Evolutionary conservation across 1,140 invertebrate species (phyloP).

Genomic region (Conus betulinus): DNA sequence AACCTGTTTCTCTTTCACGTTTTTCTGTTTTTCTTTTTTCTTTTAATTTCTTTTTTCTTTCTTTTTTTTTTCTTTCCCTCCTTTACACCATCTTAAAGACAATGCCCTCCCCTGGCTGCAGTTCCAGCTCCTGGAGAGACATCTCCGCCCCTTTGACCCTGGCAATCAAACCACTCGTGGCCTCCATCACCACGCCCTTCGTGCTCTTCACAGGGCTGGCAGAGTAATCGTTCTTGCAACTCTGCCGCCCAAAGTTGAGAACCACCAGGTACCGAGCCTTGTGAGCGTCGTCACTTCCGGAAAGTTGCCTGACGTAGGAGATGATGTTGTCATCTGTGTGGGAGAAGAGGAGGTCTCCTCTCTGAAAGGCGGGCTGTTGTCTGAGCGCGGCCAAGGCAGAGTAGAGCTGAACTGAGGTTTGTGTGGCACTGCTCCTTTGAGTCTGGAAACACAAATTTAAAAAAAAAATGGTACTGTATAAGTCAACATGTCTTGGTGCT

Average conservation of each 20-base stretch:
- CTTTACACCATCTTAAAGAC: conserved; percentile 34
- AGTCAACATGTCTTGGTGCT: no score
- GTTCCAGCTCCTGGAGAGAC: conserved; percentile 21
- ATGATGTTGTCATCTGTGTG: conserved; percentile 51
- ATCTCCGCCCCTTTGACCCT: conserved; percentile 21
- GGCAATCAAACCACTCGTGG: conserved; percentile 21
- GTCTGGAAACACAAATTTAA: background rate
- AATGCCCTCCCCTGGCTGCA: conserved; percentile 38
- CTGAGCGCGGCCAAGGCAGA: conserved; percentile 41
- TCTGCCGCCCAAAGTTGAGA: conserved; percentile 45
- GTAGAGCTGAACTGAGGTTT: conserved; percentile 41
- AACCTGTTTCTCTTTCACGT: background rate
- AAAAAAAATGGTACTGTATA: no score
- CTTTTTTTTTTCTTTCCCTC: background rate
- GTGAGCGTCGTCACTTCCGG: background rate
- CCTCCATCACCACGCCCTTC: conserved; percentile 34
- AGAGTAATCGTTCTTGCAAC: conserved; percentile 42
- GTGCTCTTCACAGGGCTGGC: background rate
- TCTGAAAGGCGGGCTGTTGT: conserved; percentile 49
- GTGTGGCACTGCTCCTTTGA: background rate
- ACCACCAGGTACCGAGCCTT: conserved; percentile 38
- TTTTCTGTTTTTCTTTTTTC: background rate
- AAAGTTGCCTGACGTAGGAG: conserved; percentile 43
- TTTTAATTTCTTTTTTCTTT: background rate
- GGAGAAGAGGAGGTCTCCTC: conserved; percentile 41